phyloP scores from a whole-genome alignment of 2,888 invertebrate genomes.

The Patella pellucida region DNA sequence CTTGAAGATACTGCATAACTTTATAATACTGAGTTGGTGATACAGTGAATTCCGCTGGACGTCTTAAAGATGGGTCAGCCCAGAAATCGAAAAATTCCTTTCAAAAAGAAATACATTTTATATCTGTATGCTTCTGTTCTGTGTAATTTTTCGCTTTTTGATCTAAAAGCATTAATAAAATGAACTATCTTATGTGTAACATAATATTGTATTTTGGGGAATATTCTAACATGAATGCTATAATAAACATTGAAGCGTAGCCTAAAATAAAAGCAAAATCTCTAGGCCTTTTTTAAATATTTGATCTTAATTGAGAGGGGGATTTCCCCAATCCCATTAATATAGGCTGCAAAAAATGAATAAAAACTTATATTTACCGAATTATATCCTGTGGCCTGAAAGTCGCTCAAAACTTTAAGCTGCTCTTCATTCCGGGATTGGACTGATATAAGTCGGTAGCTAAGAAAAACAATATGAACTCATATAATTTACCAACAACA shows the following conservation, averaged over 20 bases:
- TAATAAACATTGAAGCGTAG: too few relatives aligned
- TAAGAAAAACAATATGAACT: not conserved
- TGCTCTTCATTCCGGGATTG: not conserved
- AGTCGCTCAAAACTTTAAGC: not conserved
- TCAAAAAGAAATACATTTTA: not conserved
- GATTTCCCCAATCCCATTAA: too few relatives aligned
- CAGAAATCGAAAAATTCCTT: not conserved
- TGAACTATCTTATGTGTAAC: too few relatives aligned
- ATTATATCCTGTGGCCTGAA: not conserved
- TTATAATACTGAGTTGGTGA: not conserved
- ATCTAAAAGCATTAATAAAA: too few relatives aligned
- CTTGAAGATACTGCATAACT: not conserved
- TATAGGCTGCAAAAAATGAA: too few relatives aligned
- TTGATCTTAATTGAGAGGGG: too few relatives aligned
- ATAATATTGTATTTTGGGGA: too few relatives aligned
- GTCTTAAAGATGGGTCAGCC: not conserved
- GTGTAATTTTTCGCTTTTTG: too few relatives aligned
- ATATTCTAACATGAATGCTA: too few relatives aligned
- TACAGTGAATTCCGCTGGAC: not conserved
- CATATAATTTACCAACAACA: not conserved
- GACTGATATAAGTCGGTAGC: not conserved
- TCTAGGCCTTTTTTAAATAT: too few relatives aligned
- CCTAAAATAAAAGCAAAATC: too few relatives aligned
- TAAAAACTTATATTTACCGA: not conserved
- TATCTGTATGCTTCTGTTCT: not conserved